Base-by-base conservation (phyloP, 2,888 invertebrate species). In the Mythimna pallens region DNA sequence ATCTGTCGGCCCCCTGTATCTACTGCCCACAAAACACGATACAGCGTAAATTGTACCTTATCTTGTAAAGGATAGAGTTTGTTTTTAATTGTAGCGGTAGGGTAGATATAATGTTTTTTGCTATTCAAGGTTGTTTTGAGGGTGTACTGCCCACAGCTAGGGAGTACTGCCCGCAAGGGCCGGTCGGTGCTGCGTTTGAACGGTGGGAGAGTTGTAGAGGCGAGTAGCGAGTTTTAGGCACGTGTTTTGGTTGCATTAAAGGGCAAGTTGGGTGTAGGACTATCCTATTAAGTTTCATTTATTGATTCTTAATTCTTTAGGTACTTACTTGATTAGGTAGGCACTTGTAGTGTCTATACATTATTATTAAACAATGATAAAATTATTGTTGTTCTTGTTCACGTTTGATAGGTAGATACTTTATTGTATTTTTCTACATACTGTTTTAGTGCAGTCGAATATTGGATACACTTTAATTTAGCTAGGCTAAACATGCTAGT, bases 111-210 rank as follows among this genome's bases (percentile, higher is more conserved):
- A 90, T 93, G 94, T 94, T 95, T 93, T 95, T 93, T 92, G 91
- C 86, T 90, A 85, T 84, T 82, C 82, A 81, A 87, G 89, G 92
- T 91, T 91, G 90, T 91, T 91, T 92, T 90, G 92, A 92, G 95
- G 96, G 95, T 93, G 95, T 90, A 94, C 95, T 96, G 96, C 95
- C 95, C 95, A 95, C 93, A 91, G 92, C 88, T 89, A 93, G 95
- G 95, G 95, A 91, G 94, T 90, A 95, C 95, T 95, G 96, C 89
- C 96, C 96, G 95, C 94, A 96, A 95, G 96, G 95, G 91, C 91
- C 90, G 93, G 88, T 88, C 86, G 62, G 88, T 92, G 96, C 93
- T 85, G 80, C 92, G 93, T 95, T 95, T 91, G 86, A 80, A 91
- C 80, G 72, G 55, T 54, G 50, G 62, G 61, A 77, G 36, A 81